Evolutionary conservation across 2,888 invertebrate species (phyloP).

Genomic region (Frankliniella fusca): DNA sequence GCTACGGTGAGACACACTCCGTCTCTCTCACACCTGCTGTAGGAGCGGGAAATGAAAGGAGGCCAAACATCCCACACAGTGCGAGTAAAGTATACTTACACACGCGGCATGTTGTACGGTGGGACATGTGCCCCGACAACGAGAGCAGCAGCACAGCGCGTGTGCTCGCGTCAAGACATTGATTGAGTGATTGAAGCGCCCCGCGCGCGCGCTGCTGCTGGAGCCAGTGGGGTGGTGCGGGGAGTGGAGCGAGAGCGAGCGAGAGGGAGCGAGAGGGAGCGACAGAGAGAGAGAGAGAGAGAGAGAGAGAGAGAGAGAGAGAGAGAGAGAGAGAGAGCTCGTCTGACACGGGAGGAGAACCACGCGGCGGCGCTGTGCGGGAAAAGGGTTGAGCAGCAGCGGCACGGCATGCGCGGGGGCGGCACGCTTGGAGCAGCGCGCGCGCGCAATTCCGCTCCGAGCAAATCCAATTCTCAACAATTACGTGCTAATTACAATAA

Average conservation of each 20-base stretch:
- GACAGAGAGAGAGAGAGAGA: neutral
- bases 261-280: neutral
- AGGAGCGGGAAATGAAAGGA: no score
- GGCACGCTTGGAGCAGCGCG: neutral
- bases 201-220: neutral
- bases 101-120: no score
- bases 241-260: neutral
- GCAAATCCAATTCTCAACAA: constrained; percentile 25
- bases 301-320: neutral
- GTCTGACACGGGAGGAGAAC: no score
- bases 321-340: neutral
- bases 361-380: neutral
- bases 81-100: no score
- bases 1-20: no score
- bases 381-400: neutral
- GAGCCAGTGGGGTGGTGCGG: neutral
- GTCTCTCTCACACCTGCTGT: neutral
- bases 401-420: neutral
- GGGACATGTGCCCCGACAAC: no score
- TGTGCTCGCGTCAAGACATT: neutral
- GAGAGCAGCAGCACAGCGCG: no score
- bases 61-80: no score
- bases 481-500: constrained; percentile 26
- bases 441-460: constrained; percentile 12
- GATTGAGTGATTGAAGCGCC: neutral